phyloP scores from a whole-genome alignment of 2,797 vertebrate species.

The Sebastes minor region DNA sequence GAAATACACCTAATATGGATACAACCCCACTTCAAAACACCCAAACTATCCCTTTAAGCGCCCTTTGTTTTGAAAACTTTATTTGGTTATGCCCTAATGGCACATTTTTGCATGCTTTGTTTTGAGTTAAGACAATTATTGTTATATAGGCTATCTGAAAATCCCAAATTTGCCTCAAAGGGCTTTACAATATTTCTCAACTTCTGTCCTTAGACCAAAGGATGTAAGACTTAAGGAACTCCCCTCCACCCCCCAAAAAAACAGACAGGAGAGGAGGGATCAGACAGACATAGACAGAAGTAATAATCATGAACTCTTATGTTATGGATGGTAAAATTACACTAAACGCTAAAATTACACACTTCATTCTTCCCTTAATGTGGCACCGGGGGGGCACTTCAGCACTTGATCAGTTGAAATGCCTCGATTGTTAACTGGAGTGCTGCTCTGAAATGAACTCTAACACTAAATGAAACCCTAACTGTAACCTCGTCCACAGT shows the following conservation, averaged over 20 bases:
- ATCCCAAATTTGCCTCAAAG: not conserved
- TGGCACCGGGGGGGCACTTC: not conserved
- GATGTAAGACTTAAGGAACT: not conserved
- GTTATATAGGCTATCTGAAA: not conserved
- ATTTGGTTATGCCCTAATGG: not conserved
- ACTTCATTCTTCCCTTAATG: not conserved
- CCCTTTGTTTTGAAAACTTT: not conserved
- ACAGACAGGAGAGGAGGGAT: not conserved
- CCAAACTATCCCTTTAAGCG: not conserved
- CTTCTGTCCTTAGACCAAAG: not conserved
- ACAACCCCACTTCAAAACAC: no score
- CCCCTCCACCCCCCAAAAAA: not conserved
- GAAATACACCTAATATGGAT: no score
- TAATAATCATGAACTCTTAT: not conserved
- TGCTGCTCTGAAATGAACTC: slow-evolving; percentile 1
- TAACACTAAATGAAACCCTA: not conserved
- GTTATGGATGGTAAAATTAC: not conserved
- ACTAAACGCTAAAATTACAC: not conserved
- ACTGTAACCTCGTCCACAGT: not conserved
- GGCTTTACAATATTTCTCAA: not conserved
- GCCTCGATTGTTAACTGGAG: not conserved
- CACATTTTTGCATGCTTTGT: not conserved
- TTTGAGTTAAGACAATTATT: not conserved
- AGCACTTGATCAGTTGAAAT: not conserved
- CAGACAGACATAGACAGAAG: not conserved